Base-by-base conservation (phyloP, 2,797 vertebrate species). In the Danio jaintianensis region DNA sequence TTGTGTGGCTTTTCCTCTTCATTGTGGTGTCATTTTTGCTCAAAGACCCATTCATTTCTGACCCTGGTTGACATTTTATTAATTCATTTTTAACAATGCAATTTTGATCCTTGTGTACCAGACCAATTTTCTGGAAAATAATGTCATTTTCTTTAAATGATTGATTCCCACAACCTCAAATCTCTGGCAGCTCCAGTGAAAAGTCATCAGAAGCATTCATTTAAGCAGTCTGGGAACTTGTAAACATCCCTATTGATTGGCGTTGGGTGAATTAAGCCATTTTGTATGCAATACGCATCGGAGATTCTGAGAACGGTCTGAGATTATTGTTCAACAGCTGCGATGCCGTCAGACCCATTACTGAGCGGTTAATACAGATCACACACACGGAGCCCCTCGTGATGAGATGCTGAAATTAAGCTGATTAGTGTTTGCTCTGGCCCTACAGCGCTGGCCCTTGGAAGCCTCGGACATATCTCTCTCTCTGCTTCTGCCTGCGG, bases 361-460 rank as follows among this genome's bases (percentile, higher is more conserved):
- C 66, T 78, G 77, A 18, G 47, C 10, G 1, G 45, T 79, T 71
- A 70, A 79, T 79, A 71, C 77, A 62, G 66, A 61, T 70, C 53
- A 61, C 55, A 78, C 75, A 78, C 63, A 58, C 42, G 47, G 20
- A 67, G 75, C 52, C 40, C 42, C 53, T 76, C 64, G 4, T 78
- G 68, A 82, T 72, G 74, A 66, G 75, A 72, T 76, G 61, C 18
- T 72, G 42, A 82, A 82, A 76, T 77, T 77, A 78, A 76, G 70
- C 67, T 72, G 75, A 82, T 77, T 72, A 78, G 67, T 72, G 75
- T 82, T 82, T 77, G 75, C 75, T 72, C 13, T 78, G 81, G 69
- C 67, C 67, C 50, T 42, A 70, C 48, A 48, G 62, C 59, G 22
- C 47, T 6, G 56, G 43, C 38, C 73, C 63, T 61, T n/a, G 42